These are phyloP conservation scores for Saturnia pavonia DNA, from an alignment of 2,888 invertebrate genomes.

Conservation along the genomic window DNA sequence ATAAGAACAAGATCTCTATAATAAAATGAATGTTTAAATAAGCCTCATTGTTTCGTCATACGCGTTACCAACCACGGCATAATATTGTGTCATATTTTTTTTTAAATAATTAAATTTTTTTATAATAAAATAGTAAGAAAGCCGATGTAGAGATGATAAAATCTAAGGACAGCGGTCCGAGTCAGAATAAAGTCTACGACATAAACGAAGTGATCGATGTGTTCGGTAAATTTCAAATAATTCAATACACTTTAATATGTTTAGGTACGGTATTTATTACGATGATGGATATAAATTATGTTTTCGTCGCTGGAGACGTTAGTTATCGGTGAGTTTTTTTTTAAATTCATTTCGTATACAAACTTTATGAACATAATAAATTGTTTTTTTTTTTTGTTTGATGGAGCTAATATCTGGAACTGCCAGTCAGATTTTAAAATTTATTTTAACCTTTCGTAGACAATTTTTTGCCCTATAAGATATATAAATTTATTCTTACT, in stretches of 20 bases:
- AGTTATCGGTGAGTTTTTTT: constrained; percentile 54
- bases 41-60: not conserved
- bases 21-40: not conserved
- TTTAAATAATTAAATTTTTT: not conserved
- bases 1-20: not conserved
- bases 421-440: too few species aligned
- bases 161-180: not conserved
- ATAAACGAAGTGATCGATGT: not conserved
- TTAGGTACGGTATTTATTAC: constrained; percentile 53
- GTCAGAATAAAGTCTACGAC: not conserved
- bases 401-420: too few species aligned
- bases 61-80: not conserved
- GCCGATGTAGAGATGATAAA: not conserved
- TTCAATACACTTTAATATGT: constrained; percentile 56
- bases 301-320: constrained; percentile 64
- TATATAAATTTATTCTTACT: too few species aligned
- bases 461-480: too few species aligned
- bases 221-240: constrained; percentile 43
- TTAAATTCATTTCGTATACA: too few species aligned
- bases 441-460: too few species aligned
- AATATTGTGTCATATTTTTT: not conserved
- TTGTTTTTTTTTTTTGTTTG: too few species aligned
- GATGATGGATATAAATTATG: constrained; percentile 64
- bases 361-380: too few species aligned
- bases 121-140: not conserved